Base-by-base conservation (phyloP, 2,888 invertebrate genomes). In the Lycaena phlaeas region DNA sequence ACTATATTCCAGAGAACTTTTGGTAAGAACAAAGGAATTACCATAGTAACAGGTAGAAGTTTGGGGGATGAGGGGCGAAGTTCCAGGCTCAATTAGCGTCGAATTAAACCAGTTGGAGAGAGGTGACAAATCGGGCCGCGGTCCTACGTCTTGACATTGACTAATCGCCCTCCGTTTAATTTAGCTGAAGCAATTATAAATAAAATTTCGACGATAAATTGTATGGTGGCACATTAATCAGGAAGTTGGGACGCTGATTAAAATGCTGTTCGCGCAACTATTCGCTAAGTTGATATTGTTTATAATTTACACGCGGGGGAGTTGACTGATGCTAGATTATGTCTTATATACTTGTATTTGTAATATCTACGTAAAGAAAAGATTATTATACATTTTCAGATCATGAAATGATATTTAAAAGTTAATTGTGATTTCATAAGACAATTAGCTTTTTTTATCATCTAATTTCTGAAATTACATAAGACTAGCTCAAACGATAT, bases 181-280 rank as follows among this genome's bases (percentile, higher is more conserved):
- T 81, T 78, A 69, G 75, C 67, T 64, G 59, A 70, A 64, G 76
- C 81, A 82, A 84, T 84, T 84, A 84, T 82, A 82, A 82, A 82
- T 82, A 84, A 84, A 84, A 82, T 82, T 84, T 82, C 66, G 64
- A 68, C 84, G 69, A 81, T 84, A 84, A 84, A 82, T 82, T 82
- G 68, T 64, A 65, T 65, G 51, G 72, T 63, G 69, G 73, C 62
- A 68, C 82, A 85, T 85, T 85, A 85, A 85, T 85, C 85, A 85
- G 84, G 82, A 85, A 85, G 79, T 85, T 85, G 74, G 72, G 85
- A 85, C 85, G 81, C 84, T 85, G 85, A 85, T 85, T 85, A 85
- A 85, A 85, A 85, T 76, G 72, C 79, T 75, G 81, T 84, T 81
- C 73, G 64, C 61, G 68, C 59, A 85, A 85, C 85, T 85, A 85